Conservation (phyloP, 2,113 vertebrate genomes). For the Boleophthalmus pectinirostris region DNA sequence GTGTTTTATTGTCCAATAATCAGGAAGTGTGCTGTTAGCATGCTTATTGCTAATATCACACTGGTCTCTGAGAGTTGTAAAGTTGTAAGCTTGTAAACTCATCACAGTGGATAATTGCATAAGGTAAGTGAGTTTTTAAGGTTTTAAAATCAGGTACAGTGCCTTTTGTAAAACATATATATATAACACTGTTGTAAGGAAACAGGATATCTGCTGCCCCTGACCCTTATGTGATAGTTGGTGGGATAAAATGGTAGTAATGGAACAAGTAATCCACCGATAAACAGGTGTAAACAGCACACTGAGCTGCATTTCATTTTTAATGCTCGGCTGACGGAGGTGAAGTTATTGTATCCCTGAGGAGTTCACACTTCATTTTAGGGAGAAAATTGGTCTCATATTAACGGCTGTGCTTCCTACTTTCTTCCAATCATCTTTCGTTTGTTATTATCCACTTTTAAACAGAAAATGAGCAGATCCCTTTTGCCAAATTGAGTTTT, state of each 20-base stretch:
- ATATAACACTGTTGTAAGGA: neutral
- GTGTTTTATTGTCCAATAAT: too few species aligned
- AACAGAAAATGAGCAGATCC: constrained; percentile 46
- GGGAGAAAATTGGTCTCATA: constrained; percentile 7
- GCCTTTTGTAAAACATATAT: too few species aligned
- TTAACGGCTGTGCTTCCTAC: constrained; percentile 1
- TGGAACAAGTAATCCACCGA: constrained; percentile 33
- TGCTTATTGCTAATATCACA: too few species aligned
- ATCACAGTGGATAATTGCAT: too few species aligned
- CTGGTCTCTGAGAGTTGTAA: too few species aligned
- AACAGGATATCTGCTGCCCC: neutral
- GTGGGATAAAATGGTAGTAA: constrained; percentile 32
- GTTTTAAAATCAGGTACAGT: too few species aligned
- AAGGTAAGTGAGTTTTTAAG: too few species aligned
- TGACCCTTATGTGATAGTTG: neutral
- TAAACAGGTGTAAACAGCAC: constrained; percentile 57
- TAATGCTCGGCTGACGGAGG: constrained; percentile 58
- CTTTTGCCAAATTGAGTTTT: constrained; percentile 49
- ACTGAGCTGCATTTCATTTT: constrained; percentile 54
- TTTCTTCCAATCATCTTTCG: constrained; percentile 8
- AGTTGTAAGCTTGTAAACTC: too few species aligned
- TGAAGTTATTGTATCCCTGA: constrained; percentile 43
- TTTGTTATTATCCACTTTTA: constrained; percentile 19
- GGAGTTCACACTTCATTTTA: neutral
- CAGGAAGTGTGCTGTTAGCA: too few species aligned